Percentiles rank a stretch among this genome's conserved stretches.
Evolutionary conservation across 2,113 vertebrate genomes (phyloP).

Genomic region (Uria aalge): DNA sequence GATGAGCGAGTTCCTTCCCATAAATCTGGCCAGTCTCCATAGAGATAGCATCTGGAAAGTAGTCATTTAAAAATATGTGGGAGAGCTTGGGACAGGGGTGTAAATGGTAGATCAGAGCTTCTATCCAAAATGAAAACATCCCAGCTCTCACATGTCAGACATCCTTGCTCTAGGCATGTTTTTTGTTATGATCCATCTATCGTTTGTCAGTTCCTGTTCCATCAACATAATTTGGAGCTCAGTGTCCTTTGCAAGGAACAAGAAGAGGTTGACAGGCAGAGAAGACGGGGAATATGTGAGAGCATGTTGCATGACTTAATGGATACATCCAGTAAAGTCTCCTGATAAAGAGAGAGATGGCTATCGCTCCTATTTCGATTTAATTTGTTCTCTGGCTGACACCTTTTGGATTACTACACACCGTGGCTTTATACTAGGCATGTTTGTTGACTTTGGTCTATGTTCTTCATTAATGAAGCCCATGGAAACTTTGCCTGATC

Average conservation of each 20-base stretch:
- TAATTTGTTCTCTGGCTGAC: constrained; percentile 29
- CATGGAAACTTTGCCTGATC: background rate
- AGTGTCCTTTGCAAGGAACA: background rate
- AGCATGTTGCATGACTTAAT: background rate
- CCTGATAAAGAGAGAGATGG: background rate
- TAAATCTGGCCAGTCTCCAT: constrained; percentile 37
- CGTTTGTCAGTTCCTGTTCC: background rate
- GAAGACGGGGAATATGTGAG: background rate
- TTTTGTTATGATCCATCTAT: constrained; percentile 44
- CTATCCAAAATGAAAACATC: constrained; percentile 31
- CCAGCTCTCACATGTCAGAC: background rate
- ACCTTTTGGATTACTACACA: background rate
- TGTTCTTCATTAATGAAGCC: background rate
- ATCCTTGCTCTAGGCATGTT: constrained; percentile 27
- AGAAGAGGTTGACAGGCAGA: background rate
- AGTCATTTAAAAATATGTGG: constrained; percentile 40
- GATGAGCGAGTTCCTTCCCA: background rate
- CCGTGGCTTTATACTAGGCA: background rate
- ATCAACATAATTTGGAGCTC: background rate
- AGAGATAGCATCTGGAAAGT: constrained; percentile 49
- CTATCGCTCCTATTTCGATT: background rate
- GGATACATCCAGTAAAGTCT: background rate
- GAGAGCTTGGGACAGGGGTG: constrained; percentile 25
- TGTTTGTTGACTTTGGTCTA: constrained; percentile 16
- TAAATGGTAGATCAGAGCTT: constrained; percentile 42